These are phyloP conservation scores for Bactericera cockerelli DNA, from an alignment of 1,140 invertebrate genomes.

Conservation along the genomic window DNA sequence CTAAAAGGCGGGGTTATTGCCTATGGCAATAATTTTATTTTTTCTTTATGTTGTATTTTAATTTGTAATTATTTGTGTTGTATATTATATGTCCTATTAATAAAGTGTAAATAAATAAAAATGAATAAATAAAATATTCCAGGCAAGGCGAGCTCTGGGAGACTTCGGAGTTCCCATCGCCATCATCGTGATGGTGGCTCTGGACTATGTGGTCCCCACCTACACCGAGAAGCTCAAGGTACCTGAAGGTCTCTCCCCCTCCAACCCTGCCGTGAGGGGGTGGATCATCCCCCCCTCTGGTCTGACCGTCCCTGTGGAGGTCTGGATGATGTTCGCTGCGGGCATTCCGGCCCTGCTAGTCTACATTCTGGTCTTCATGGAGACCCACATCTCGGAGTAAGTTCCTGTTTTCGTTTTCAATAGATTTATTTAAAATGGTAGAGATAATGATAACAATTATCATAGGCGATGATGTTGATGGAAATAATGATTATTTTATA, in stretches of 20 bases:
- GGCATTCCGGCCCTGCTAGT: constrained; percentile 76
- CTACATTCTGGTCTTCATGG: constrained; percentile 92
- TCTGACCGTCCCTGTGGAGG: constrained; percentile 37
- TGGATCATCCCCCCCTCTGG: constrained; percentile 72
- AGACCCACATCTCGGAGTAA: constrained; percentile 92
- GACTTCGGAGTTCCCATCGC: constrained; percentile 97
- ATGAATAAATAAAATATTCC: too few relatives aligned
- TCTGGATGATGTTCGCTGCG: constrained; percentile 65
- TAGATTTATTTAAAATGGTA: background rate
- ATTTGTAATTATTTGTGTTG: too few relatives aligned
- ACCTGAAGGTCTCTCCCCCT: constrained; percentile 68
- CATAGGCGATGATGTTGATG: too few relatives aligned
- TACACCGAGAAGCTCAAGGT: constrained; percentile 80
- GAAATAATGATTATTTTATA: too few relatives aligned
- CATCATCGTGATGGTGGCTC: constrained; percentile 75
- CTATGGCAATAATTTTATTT: too few relatives aligned
- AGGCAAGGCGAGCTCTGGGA: constrained; percentile 77
- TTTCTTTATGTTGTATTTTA: too few relatives aligned
- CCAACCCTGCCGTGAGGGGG: constrained; percentile 43
- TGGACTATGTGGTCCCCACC: constrained; percentile 61
- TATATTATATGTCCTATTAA: too few relatives aligned
- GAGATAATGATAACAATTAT: too few relatives aligned
- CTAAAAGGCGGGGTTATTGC: too few relatives aligned
- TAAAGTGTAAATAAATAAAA: too few relatives aligned
- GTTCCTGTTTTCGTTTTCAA: constrained; percentile 26